Conservation (phyloP, 1,140 invertebrate genomes). For the Spodoptera frugiperda region DNA sequence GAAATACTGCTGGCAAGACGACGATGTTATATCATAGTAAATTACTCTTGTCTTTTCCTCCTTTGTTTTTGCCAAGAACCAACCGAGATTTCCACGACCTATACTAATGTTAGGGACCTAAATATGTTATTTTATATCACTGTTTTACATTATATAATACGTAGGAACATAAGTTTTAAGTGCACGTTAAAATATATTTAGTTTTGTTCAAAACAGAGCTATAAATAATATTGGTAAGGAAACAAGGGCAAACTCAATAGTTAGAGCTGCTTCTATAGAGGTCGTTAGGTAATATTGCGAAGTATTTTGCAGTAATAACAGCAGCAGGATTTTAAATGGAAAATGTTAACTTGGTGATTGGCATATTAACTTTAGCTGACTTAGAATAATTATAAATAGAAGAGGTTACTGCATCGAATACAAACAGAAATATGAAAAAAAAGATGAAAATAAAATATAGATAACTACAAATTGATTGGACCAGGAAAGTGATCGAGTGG, state of each 20-base stretch:
- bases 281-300: too few species aligned
- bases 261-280: neutral
- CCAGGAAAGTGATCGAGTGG: too few species aligned
- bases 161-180: neutral
- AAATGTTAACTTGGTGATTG: too few species aligned
- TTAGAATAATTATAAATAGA: too few species aligned
- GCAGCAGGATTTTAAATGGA: too few species aligned
- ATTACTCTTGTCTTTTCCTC: neutral
- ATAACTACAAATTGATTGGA: too few species aligned
- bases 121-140: neutral
- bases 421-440: too few species aligned
- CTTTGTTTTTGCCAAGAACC: slow-evolving; percentile 30
- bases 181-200: slow-evolving; percentile 6
- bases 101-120: neutral
- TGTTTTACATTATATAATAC: slow-evolving; percentile 11
- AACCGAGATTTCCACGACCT: slow-evolving; percentile 10
- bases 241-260: neutral
- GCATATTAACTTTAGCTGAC: too few species aligned
- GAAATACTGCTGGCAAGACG: slow-evolving; percentile 6
- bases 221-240: neutral
- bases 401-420: too few species aligned
- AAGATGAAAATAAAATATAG: too few species aligned
- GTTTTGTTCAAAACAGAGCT: neutral
- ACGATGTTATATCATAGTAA: neutral
- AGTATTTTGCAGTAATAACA: too few species aligned